phyloP scores from a whole-genome alignment of 1,140 invertebrate genomes.

The Geopemphigus sp. region DNA sequence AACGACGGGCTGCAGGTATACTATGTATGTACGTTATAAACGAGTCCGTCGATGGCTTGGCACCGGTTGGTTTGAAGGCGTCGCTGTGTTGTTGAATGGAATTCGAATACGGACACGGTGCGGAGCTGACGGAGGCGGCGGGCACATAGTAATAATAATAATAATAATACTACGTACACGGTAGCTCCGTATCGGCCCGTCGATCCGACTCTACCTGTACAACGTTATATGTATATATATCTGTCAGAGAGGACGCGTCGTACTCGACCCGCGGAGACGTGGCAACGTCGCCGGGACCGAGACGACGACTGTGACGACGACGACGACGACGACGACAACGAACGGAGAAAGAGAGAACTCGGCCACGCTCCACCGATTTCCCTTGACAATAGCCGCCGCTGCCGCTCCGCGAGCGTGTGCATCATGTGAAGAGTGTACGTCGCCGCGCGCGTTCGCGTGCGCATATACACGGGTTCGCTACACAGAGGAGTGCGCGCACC shows the following conservation, averaged over 20 bases:
- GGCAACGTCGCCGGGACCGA: conserved; percentile 35
- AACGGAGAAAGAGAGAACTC: conserved; percentile 1
- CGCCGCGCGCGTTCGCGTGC: neutral
- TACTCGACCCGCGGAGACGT: neutral
- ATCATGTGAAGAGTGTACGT: conserved; percentile 4
- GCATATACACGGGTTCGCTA: neutral
- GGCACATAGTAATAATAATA: neutral
- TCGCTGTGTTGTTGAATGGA: conserved; percentile 8
- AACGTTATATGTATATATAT: too few relatives aligned
- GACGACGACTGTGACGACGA: neutral
- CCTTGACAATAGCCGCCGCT: conserved; percentile 18
- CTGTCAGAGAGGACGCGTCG: conserved; percentile 2
- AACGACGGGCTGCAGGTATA: too few relatives aligned
- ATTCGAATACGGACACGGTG: neutral
- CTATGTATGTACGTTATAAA: too few relatives aligned
- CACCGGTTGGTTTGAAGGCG: too few relatives aligned
- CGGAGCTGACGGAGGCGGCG: neutral
- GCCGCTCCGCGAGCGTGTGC: neutral
- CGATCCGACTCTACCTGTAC: too few relatives aligned
- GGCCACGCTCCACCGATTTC: conserved; percentile 22
- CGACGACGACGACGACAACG: too few relatives aligned
- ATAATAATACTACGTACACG: neutral
- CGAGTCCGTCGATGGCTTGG: too few relatives aligned
- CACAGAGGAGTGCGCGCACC: too few relatives aligned
- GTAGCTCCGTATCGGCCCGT: neutral